Conservation (phyloP, 2,797 vertebrate genomes). For the Spea hammondii region DNA sequence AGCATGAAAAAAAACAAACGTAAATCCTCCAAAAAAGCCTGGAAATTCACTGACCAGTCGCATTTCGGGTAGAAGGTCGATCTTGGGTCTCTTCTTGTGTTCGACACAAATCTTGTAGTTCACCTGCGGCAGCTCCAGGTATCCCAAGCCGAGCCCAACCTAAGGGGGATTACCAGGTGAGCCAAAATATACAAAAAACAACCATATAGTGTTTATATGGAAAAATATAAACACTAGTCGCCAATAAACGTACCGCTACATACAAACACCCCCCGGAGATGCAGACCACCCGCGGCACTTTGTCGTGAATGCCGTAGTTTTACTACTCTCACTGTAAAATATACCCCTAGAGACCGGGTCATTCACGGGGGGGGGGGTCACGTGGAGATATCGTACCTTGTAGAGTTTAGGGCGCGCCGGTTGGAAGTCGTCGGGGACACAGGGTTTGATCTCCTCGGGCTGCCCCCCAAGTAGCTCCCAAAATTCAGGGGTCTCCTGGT, state of each 20-base stretch:
- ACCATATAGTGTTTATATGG: no score
- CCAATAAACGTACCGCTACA: no score
- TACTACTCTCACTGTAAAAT: no score
- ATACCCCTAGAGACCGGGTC: no score
- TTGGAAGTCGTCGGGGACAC: slow-evolving; percentile 87
- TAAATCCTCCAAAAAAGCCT: neutral
- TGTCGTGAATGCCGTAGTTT: no score
- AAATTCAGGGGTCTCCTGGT: slow-evolving; percentile 84
- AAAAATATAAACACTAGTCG: no score
- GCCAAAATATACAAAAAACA: no score
- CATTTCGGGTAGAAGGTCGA: slow-evolving; percentile 86
- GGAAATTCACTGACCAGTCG: slow-evolving; percentile 77
- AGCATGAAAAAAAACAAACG: no score
- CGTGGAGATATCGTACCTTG: slow-evolving; percentile 72
- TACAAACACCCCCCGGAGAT: no score
- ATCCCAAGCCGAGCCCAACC: slow-evolving; percentile 94
- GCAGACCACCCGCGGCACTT: no score
- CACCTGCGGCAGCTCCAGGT: slow-evolving; percentile 95
- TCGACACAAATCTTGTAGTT: slow-evolving; percentile 97
- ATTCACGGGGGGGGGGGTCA: no score
- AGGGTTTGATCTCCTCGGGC: slow-evolving; percentile 85
- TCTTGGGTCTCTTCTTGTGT: slow-evolving; percentile 87
- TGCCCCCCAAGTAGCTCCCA: slow-evolving; percentile 89
- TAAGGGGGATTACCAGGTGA: slow-evolving; percentile 48
- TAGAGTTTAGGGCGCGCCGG: slow-evolving; percentile 89